Conservation (phyloP, 2,888 invertebrate genomes). For the Lathronympha strigana region DNA sequence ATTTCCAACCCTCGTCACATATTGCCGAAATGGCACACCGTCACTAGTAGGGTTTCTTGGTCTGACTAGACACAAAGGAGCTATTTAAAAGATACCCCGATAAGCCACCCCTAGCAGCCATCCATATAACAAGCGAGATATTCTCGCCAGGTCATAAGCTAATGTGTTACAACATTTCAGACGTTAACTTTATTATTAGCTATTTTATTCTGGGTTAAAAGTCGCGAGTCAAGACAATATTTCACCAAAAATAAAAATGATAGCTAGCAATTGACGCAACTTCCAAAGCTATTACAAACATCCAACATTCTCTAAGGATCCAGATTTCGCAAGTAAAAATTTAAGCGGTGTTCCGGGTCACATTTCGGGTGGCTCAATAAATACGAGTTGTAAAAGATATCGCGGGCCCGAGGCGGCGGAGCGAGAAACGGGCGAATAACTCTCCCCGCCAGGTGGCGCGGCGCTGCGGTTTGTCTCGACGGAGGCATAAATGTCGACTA, state of each 20-base stretch:
- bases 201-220: background rate
- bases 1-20: background rate
- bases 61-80: conserved; percentile 54
- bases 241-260: conserved; percentile 12
- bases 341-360: conserved; percentile 42
- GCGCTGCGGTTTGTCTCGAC: conserved; percentile 74
- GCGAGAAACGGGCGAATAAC: conserved; percentile 81
- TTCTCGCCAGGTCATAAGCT: conserved; percentile 44
- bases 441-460: conserved; percentile 74
- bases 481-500: conserved; percentile 80
- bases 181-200: background rate
- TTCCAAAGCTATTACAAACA: conserved; percentile 34
- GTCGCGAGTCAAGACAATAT: background rate
- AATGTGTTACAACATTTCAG: conserved; percentile 31
- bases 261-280: conserved; percentile 3
- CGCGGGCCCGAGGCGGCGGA: conserved; percentile 63
- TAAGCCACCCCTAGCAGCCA: conserved; percentile 50
- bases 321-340: conserved; percentile 31
- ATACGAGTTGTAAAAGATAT: conserved; percentile 44
- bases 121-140: conserved; percentile 52
- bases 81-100: conserved; percentile 65
- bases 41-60: conserved; percentile 31
- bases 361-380: conserved; percentile 42
- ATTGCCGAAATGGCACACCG: conserved; percentile 6
- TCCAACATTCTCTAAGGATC: conserved; percentile 24